Evolutionary conservation across 2,888 invertebrate genomes (phyloP).

Genomic region (Drosophila robusta): DNA sequence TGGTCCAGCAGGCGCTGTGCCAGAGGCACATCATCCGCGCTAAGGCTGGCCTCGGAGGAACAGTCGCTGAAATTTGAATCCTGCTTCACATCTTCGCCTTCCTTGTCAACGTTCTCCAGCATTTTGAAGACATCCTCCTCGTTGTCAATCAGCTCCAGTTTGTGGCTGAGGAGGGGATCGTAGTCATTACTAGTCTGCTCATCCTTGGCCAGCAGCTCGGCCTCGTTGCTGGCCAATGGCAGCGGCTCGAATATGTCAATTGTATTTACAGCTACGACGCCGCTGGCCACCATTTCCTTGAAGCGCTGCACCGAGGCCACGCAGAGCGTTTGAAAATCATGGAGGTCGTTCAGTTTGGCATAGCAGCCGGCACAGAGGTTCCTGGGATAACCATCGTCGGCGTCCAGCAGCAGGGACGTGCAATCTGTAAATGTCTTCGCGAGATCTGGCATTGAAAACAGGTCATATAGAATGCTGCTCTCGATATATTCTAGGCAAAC

Average conservation of each 20-base stretch:
- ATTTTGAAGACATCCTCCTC: slow-evolving; percentile 82
- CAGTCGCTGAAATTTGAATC: slow-evolving; percentile 15
- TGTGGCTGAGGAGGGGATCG: slow-evolving; percentile 75
- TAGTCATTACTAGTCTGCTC: slow-evolving; percentile 62
- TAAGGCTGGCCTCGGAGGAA: slow-evolving; percentile 35
- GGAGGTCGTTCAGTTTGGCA: slow-evolving; percentile 70
- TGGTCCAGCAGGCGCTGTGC: slow-evolving; percentile 53
- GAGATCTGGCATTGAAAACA: slow-evolving; percentile 75
- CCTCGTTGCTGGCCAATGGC: slow-evolving; percentile 30
- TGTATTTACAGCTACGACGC: slow-evolving; percentile 4
- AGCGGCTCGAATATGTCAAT: slow-evolving; percentile 67
- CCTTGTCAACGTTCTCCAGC: slow-evolving; percentile 77
- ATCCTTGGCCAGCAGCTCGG: slow-evolving; percentile 47
- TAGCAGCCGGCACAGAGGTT: slow-evolving; percentile 73
- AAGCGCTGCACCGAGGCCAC: slow-evolving; percentile 69
- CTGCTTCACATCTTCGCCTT: slow-evolving; percentile 43
- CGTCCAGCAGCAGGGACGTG: slow-evolving; percentile 75
- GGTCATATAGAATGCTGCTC: slow-evolving; percentile 56
- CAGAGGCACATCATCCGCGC: slow-evolving; percentile 76
- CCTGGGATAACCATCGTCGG: slow-evolving; percentile 79
- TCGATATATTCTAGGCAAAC: slow-evolving; percentile 73
- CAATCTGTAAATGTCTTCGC: slow-evolving; percentile 73
- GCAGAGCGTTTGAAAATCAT: slow-evolving; percentile 78
- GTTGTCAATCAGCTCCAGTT: slow-evolving; percentile 77
- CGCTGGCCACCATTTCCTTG: slow-evolving; percentile 65